Percentiles rank a stretch among this genome's conserved stretches.
Evolutionary conservation across 1,140 invertebrate species (phyloP).

Genomic region (Belonocnema kinseyi): DNA sequence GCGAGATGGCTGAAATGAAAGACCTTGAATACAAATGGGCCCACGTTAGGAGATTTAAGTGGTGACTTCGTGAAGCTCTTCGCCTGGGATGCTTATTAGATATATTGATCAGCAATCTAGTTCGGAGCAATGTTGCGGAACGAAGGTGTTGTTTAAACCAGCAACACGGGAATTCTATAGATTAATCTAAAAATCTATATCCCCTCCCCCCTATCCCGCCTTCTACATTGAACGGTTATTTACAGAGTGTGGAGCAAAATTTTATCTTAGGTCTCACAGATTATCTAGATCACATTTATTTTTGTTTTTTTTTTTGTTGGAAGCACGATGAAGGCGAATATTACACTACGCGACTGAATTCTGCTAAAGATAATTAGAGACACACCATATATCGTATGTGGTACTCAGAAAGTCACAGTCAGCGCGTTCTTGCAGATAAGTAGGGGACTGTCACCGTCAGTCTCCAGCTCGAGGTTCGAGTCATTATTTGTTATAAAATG

Average conservation of each 20-base stretch:
- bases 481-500: constrained; percentile 3
- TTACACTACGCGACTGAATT: constrained; percentile 21
- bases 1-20: no score
- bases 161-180: no score
- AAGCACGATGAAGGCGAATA: constrained; percentile 7
- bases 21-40: no score
- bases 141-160: no score
- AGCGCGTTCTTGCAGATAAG: constrained; percentile 57
- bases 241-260: neutral
- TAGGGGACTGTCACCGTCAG: constrained; percentile 36
- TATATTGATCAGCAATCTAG: no score
- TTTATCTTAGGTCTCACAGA: constrained; percentile 16
- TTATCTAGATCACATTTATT: neutral
- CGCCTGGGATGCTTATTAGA: no score
- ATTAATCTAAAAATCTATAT: no score
- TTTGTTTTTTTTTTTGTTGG: neutral
- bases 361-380: constrained; percentile 50
- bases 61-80: no score
- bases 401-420: constrained; percentile 64
- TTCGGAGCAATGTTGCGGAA: no score
- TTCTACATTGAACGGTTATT: no score
- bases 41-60: no score
- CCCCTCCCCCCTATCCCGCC: no score
- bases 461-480: constrained; percentile 23
- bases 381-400: constrained; percentile 56